Base-by-base conservation (phyloP, 2,888 invertebrate species). In the Ophion obscuratus region DNA sequence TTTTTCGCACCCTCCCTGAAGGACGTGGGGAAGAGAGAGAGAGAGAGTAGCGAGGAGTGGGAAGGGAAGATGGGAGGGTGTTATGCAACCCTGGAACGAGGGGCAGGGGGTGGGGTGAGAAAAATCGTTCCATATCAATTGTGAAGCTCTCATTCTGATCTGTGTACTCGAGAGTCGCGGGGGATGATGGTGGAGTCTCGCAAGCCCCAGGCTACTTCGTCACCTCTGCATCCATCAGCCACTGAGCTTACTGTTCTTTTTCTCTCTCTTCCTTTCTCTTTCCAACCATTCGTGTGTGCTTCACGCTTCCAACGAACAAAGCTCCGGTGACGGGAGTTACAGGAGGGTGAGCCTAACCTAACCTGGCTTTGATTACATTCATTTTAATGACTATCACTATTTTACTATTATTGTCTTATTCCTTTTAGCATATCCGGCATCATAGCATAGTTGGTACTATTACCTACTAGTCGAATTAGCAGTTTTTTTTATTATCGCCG, bases 1-100 rank as follows among this genome's bases (percentile, higher is more conserved):
- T 77, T 84, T 81, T 82, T 31, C 81, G 62, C 81, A 73, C 84
- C 81, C 80, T 71, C 71, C 4, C 59, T n/a, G 6, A 10, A 24
- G 62, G n/a, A 20, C 14, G 64, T 4, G 64, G 31, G 64, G 11
- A 31, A 66, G 36, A 36, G 17, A 36, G 64, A 66, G 17, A 66
- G 36, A 36, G 5, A 17, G 64, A 64, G 17, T 14, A 10, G 44
- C 9, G 10, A 2, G 27, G 9, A 20, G 27, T 6, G 9, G 27
- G 10, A 24, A 66, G 64, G 27, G 24, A 66, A 4, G 31, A 31
- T 31, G 31, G 31, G 31, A 4, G 31, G 31, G 31, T 31, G 31
- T 4, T 31, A 31, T 4, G 27, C 7, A 11, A 64, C 44, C 9
- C 9, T 3, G 44, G 44, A 44, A 44, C 10, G 3, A 31, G 31